Percentiles rank a stretch among this genome's conserved stretches.
Evolutionary conservation across 2,113 vertebrate genomes (phyloP).

Genomic region (Coptodon bakossiorum): DNA sequence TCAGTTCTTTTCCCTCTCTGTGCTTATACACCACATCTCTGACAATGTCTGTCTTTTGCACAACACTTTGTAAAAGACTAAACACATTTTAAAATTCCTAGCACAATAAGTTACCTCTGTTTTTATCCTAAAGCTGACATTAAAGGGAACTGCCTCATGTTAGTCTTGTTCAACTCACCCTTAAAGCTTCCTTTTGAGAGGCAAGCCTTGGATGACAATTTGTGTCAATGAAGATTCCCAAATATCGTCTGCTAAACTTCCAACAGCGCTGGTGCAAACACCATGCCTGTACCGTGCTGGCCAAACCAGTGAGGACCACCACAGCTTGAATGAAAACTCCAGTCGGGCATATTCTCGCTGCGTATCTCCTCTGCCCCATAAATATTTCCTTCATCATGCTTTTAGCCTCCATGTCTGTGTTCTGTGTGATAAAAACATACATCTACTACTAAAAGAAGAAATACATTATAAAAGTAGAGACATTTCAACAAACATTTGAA

Average conservation of each 20-base stretch:
- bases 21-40: no score
- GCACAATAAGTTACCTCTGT: not conserved
- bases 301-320: not conserved
- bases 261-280: not conserved
- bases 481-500: not conserved
- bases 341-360: not conserved
- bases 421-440: not conserved
- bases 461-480: not conserved
- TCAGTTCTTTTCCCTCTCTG: not conserved
- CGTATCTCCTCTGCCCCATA: rapidly evolving
- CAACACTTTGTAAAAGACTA: not conserved
- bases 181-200: not conserved
- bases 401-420: not conserved
- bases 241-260: not conserved
- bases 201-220: not conserved
- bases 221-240: not conserved
- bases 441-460: not conserved
- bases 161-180: not conserved
- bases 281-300: not conserved
- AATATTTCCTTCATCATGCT: not conserved
- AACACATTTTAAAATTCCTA: not conserved
- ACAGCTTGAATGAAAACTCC: not conserved
- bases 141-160: not conserved
- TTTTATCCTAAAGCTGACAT: not conserved
- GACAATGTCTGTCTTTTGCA: not conserved